Conservation (phyloP, 2,797 vertebrate genomes). For the Pseudocheirus occidentalis region DNA sequence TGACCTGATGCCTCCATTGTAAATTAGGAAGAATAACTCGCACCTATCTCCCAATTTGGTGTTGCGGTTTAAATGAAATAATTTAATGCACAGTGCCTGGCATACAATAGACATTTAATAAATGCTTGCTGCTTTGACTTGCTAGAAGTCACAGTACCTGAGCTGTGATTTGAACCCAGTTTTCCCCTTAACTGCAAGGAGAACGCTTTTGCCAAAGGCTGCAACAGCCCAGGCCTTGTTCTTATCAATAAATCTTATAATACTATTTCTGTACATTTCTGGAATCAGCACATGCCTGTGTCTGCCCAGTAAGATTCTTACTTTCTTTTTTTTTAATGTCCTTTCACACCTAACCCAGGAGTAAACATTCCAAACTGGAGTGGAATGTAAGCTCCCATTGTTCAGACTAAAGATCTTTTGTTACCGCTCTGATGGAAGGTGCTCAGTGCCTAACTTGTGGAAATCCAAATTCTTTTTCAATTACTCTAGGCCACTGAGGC, state of each 20-base stretch:
- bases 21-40: not conserved
- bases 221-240: not conserved
- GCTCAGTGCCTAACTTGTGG: not conserved
- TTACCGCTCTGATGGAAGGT: not conserved
- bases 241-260: not conserved
- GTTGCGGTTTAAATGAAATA: not conserved
- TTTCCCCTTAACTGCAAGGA: not conserved
- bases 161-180: not conserved
- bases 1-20: not conserved
- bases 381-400: not conserved
- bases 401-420: not conserved
- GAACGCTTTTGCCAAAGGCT: not conserved
- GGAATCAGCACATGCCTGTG: not conserved
- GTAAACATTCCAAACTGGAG: not conserved
- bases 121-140: not conserved
- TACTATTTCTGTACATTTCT: not conserved
- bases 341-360: not conserved
- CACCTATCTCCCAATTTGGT: not conserved
- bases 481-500: constrained; percentile 13
- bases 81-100: not conserved
- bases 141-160: not conserved
- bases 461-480: not conserved
- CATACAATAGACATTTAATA: not conserved
- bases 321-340: not conserved
- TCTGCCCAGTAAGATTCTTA: not conserved